phyloP scores from a whole-genome alignment of 2,113 vertebrate species.

The Carassius carassius region DNA sequence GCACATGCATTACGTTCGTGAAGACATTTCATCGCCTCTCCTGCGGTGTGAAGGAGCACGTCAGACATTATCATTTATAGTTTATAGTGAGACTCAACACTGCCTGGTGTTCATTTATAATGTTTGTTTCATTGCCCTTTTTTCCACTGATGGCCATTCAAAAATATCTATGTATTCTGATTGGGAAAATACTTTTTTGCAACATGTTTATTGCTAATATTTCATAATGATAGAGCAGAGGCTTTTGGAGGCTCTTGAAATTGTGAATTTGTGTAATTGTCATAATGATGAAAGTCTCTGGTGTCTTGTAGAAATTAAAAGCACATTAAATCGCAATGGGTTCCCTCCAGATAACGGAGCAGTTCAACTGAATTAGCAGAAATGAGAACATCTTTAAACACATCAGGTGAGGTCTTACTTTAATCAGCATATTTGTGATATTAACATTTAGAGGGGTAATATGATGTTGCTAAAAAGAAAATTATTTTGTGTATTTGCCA shows the following conservation, averaged over 20 bases:
- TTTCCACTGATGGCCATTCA: neutral
- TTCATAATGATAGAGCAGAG: neutral
- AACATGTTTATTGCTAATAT: neutral
- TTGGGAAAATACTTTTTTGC: neutral
- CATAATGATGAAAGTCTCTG: neutral
- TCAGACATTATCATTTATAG: slow-evolving; percentile 57
- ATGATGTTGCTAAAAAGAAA: too few species aligned
- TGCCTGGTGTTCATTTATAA: neutral
- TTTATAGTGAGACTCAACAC: neutral
- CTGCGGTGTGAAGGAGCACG: slow-evolving; percentile 58
- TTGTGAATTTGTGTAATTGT: neutral
- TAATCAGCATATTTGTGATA: too few species aligned
- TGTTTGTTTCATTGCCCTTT: neutral
- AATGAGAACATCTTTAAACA: neutral
- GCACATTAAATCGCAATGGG: neutral
- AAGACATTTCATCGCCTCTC: slow-evolving; percentile 60
- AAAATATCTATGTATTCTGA: neutral
- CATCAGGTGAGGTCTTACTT: too few species aligned
- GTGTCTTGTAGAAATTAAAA: neutral
- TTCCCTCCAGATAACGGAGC: neutral
- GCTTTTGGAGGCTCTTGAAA: neutral
- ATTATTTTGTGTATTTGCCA: too few species aligned
- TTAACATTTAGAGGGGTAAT: too few species aligned
- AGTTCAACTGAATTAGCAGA: neutral
- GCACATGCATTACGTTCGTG: neutral